Evolutionary conservation across 2,888 invertebrate species (phyloP).

Genomic region (Altica lythri): DNA sequence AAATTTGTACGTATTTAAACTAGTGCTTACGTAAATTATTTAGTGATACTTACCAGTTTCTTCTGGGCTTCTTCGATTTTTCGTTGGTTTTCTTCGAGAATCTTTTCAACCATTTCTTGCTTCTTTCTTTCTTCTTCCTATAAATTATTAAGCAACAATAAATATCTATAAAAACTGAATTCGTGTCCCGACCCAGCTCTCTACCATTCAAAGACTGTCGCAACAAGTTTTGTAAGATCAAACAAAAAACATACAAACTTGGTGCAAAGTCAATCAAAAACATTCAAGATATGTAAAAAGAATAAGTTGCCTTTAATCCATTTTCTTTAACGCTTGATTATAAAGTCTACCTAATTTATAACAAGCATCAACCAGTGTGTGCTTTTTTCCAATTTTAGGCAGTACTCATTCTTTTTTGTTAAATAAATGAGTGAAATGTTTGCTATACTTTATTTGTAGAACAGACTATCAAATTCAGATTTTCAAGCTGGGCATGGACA

Average conservation of each 20-base stretch:
- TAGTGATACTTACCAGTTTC: slow-evolving; percentile 89
- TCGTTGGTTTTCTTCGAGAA: slow-evolving; percentile 96
- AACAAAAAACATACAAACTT: too few relatives aligned
- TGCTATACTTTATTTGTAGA: too few relatives aligned
- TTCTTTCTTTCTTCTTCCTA: slow-evolving; percentile 98
- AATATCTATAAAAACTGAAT: slow-evolving; percentile 51
- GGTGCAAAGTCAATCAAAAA: too few relatives aligned
- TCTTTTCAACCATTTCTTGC: slow-evolving; percentile 92
- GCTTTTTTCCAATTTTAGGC: too few relatives aligned
- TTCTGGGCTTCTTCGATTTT: slow-evolving; percentile 97
- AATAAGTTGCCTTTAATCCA: too few relatives aligned
- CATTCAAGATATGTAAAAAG: slow-evolving; percentile 1
- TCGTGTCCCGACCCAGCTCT: slow-evolving; percentile 50
- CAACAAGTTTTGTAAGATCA: too few relatives aligned
- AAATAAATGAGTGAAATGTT: too few relatives aligned
- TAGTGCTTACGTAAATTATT: neutral
- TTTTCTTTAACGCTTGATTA: too few relatives aligned
- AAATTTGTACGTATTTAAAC: neutral
- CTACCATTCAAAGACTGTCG: slow-evolving; percentile 34
- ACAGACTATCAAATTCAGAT: slow-evolving; percentile 14
- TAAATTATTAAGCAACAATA: slow-evolving; percentile 64
- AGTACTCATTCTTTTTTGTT: too few relatives aligned
- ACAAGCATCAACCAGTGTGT: too few relatives aligned
- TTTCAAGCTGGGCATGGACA: slow-evolving; percentile 44
- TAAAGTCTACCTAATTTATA: too few relatives aligned